These are phyloP conservation scores for Tachysurus fulvidraco DNA, from an alignment of 2,113 vertebrate species.

Conservation along the genomic window DNA sequence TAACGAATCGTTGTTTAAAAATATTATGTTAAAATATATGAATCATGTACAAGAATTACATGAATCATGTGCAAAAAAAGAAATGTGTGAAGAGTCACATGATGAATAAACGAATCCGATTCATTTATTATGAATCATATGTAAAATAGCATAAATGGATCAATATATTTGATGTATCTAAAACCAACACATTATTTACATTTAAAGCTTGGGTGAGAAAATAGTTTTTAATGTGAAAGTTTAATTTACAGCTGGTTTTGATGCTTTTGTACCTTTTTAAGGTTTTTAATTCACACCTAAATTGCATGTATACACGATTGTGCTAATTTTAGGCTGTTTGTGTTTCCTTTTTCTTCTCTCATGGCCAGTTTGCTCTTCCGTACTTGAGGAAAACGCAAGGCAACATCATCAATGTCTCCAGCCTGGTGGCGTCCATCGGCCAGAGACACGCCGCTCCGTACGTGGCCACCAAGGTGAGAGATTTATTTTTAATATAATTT, in stretches of 20 bases:
- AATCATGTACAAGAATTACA: background rate
- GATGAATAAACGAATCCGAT: background rate
- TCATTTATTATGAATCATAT: background rate
- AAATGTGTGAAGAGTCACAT: background rate
- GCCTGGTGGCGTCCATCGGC: slow-evolving; percentile 74
- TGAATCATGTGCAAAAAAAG: background rate
- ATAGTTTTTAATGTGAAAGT: too few species aligned
- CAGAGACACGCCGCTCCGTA: slow-evolving; percentile 76
- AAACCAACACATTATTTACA: background rate
- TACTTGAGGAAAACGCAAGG: slow-evolving; percentile 71
- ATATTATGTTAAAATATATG: background rate
- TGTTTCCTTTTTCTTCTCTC: slow-evolving; percentile 25
- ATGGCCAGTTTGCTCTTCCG: slow-evolving; percentile 72
- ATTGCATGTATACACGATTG: background rate
- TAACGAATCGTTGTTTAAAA: background rate
- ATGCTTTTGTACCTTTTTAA: too few species aligned
- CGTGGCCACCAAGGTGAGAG: slow-evolving; percentile 80
- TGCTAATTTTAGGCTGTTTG: background rate
- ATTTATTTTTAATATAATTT: background rate
- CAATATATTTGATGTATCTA: too few species aligned
- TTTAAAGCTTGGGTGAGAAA: too few species aligned
- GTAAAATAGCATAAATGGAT: background rate
- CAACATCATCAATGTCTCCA: slow-evolving; percentile 82
- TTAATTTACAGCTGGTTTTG: too few species aligned
- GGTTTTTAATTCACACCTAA: too few species aligned